phyloP scores from a whole-genome alignment of 2,797 vertebrate species.

The Nannoperca australis region DNA sequence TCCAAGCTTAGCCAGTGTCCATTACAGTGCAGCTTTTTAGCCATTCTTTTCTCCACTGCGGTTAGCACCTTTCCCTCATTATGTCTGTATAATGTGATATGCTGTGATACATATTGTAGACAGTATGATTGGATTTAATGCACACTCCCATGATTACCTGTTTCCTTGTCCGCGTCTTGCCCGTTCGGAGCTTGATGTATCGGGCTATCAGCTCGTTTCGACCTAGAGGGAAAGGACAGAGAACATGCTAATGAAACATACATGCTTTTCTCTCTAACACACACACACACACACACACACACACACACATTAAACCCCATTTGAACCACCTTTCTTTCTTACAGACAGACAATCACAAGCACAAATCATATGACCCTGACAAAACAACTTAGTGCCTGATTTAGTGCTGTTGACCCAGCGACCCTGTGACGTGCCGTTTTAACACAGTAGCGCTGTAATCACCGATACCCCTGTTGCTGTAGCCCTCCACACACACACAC shows the following conservation, averaged over 20 bases:
- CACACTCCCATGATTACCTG: conserved; percentile 86
- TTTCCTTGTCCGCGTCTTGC: conserved; percentile 98
- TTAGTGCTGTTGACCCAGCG: conserved; percentile 68
- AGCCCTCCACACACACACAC: conserved; percentile 78
- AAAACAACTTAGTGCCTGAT: conserved; percentile 71
- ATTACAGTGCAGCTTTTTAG: not conserved
- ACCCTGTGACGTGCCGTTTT: conserved; percentile 79
- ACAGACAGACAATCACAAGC: conserved; percentile 39
- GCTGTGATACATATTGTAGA: conserved; percentile 26
- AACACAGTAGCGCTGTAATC: conserved; percentile 70
- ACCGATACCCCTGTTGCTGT: conserved; percentile 61
- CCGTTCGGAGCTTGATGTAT: conserved; percentile 99
- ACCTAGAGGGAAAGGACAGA: conserved; percentile 84
- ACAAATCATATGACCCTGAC: conserved; percentile 64
- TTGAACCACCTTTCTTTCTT: conserved; percentile 19
- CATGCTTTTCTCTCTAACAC: not conserved
- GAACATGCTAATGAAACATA: conserved; percentile 42
- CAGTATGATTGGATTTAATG: conserved; percentile 27
- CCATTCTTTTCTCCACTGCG: not conserved
- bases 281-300: conserved; percentile 32
- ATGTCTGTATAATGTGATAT: conserved; percentile 26
- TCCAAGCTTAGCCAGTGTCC: not conserved
- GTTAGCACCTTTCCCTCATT: not conserved
- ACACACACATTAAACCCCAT: conserved; percentile 29
- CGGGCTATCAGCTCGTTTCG: conserved; percentile 99